Evolutionary conservation across 2,113 vertebrate genomes (phyloP).

Genomic region (Sturnus vulgaris): DNA sequence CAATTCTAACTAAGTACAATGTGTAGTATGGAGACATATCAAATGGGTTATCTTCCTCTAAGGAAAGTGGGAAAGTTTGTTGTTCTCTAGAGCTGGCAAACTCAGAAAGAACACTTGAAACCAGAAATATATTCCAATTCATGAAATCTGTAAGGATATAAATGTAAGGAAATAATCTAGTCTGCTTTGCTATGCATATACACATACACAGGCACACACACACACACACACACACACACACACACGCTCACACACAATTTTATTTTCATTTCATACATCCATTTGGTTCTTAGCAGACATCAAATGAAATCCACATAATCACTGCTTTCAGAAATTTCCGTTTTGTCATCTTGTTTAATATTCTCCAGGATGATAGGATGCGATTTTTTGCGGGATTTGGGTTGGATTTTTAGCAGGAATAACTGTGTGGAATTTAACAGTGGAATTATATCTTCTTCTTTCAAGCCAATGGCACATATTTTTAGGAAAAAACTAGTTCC

Average conservation of each 20-base stretch:
- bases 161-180: not conserved
- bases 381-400: not conserved
- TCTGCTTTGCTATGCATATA: not conserved
- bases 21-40: not conserved
- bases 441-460: not conserved
- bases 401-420: not conserved
- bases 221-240: fast-evolving
- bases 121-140: not conserved
- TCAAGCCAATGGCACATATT: not conserved
- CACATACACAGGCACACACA: not conserved
- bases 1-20: not conserved
- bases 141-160: not conserved
- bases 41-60: not conserved
- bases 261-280: not conserved
- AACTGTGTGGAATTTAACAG: not conserved
- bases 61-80: not conserved
- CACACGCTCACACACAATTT: not conserved
- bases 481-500: not conserved
- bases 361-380: not conserved
- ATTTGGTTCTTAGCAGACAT: not conserved
- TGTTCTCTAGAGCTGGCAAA: not conserved
- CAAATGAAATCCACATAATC: not conserved
- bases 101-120: not conserved
- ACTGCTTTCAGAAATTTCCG: not conserved
- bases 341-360: not conserved